Conservation (phyloP, 2,113 vertebrate genomes). For the Picathartes gymnocephalus region DNA sequence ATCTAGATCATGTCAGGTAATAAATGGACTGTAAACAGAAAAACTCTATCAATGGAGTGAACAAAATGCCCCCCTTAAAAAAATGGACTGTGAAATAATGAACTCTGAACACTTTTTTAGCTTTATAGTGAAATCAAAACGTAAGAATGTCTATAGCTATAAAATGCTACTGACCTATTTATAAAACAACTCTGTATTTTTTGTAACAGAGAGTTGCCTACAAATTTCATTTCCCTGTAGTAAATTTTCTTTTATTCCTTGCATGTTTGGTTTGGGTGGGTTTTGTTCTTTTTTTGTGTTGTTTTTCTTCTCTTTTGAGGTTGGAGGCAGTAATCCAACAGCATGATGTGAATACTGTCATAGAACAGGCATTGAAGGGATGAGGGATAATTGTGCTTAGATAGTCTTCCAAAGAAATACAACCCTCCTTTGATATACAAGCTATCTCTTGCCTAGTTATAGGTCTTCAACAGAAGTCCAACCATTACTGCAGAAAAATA, state of each 20-base stretch:
- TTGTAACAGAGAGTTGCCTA: background rate
- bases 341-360: background rate
- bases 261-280: fast-evolving
- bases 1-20: background rate
- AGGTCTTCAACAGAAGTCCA: background rate
- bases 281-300: background rate
- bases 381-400: background rate
- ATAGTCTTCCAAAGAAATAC: background rate
- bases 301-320: background rate
- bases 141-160: background rate
- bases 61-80: background rate
- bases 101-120: background rate
- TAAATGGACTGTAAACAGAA: background rate
- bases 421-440: background rate
- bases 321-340: background rate
- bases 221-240: background rate
- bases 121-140: background rate
- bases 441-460: background rate
- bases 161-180: background rate
- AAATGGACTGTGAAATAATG: background rate
- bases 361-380: background rate
- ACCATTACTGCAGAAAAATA: background rate
- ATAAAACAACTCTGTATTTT: background rate
- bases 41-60: background rate
- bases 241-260: background rate